Percentiles rank a stretch among this genome's conserved stretches.
Evolutionary conservation across 2,797 vertebrate genomes (phyloP).

Genomic region (Rhinatrema bivittatum): DNA sequence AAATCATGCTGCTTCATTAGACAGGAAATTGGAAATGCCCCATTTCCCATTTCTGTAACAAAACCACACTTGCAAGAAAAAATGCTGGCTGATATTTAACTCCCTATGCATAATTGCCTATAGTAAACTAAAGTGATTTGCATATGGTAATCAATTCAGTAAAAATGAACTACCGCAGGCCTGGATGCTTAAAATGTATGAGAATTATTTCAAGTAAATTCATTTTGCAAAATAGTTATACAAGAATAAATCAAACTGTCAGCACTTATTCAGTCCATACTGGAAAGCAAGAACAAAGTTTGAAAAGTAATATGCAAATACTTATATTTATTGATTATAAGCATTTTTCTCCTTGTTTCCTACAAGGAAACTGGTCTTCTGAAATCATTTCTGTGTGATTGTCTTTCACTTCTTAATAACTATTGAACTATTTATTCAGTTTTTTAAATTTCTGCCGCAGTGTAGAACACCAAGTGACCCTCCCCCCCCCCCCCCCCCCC

Average conservation of each 20-base stretch:
- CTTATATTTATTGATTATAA: no score
- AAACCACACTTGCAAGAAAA: not conserved
- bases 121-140: conserved; percentile 26
- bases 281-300: no score
- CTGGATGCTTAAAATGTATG: conserved; percentile 30
- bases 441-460: no score
- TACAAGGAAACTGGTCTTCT: no score
- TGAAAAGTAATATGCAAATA: no score
- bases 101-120: not conserved
- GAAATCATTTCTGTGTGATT: no score
- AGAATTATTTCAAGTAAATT: conserved; percentile 45
- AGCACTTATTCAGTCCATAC: conserved; percentile 16
- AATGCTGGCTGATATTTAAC: conserved; percentile 21
- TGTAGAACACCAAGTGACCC: no score
- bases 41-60: not conserved
- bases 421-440: no score
- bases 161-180: conserved; percentile 40
- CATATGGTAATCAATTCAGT: conserved; percentile 34
- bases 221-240: conserved; percentile 35
- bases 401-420: no score
- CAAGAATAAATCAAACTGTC: conserved; percentile 29
- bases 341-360: no score
- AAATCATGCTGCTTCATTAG: conserved; percentile 21
- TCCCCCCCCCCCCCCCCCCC: no score
- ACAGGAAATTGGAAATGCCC: conserved; percentile 11